phyloP scores from a whole-genome alignment of 1,140 invertebrate species.

The Saccostrea echinata region DNA sequence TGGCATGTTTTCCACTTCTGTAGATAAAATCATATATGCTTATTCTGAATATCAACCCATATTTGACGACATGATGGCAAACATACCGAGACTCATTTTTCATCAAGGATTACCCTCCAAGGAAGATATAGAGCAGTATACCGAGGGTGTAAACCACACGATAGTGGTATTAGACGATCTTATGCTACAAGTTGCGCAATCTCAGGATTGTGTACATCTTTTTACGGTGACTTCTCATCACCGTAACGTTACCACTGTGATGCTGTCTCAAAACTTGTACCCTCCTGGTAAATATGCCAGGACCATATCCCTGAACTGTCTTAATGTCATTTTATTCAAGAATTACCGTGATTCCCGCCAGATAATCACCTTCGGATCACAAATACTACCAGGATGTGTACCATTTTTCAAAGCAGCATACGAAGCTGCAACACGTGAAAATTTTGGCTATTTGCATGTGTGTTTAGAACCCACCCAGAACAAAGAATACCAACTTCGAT shows the following conservation, averaged over 20 bases:
- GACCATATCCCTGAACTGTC: constrained; percentile 50
- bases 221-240: constrained; percentile 49
- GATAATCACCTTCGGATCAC: constrained; percentile 48
- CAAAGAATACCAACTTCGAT: constrained; percentile 49
- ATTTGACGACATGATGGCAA: too few species aligned
- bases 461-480: constrained; percentile 38
- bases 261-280: constrained; percentile 47
- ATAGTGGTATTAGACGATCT: too few species aligned
- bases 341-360: constrained; percentile 53
- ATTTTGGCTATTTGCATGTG: constrained; percentile 48
- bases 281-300: constrained; percentile 46
- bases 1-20: too few species aligned
- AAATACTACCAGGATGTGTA: constrained; percentile 47
- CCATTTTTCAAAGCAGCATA: constrained; percentile 42
- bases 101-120: too few species aligned
- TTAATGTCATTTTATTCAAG: constrained; percentile 49
- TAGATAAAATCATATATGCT: too few species aligned
- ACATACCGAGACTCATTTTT: too few species aligned
- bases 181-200: background rate
- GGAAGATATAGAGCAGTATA: too few species aligned
- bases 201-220: constrained; percentile 43
- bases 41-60: too few species aligned
- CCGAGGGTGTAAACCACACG: too few species aligned
- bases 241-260: constrained; percentile 33
- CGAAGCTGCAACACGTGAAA: constrained; percentile 16